A percentile compares a stretch with the other conserved stretches of the same genome.
phyloP scores from a whole-genome alignment of 2,888 invertebrate species.

The Elegia similella region DNA sequence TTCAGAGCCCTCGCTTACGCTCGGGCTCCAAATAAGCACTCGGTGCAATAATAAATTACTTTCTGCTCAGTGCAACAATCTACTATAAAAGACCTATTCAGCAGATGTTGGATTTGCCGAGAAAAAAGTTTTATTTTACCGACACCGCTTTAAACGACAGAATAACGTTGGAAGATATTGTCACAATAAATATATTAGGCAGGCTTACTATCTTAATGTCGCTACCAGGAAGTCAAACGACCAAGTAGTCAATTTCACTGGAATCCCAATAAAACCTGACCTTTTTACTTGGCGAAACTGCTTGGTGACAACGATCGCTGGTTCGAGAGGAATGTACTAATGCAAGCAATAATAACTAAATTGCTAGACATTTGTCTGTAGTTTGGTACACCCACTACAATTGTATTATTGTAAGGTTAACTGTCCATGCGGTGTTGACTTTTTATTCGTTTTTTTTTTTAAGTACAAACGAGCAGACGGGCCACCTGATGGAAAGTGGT shows the following conservation, averaged over 20 bases:
- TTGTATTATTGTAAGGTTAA: not conserved
- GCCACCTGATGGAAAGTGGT: no score
- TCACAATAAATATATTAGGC: not conserved
- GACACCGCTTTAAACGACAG: no score
- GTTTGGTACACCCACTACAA: constrained; percentile 7
- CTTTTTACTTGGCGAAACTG: constrained; percentile 10
- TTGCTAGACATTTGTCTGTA: constrained; percentile 8
- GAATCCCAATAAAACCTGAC: constrained; percentile 8
- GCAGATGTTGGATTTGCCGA: no score
- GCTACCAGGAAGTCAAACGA: not conserved
- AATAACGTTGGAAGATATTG: no score
- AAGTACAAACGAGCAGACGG: no score
- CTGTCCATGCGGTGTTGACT: not conserved
- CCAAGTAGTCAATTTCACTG: not conserved
- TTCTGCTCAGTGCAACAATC: no score
- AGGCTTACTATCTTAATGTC: not conserved
- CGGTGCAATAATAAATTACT: no score
- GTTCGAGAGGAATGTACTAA: constrained; percentile 3
- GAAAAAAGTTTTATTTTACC: no score
- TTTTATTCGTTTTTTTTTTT: not conserved
- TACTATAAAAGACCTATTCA: no score
- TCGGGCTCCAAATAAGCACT: no score
- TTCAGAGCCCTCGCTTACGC: no score
- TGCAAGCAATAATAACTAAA: constrained; percentile 1
- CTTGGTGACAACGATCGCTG: constrained; percentile 1